Percentiles rank a stretch among this genome's conserved stretches.
Conservation (phyloP, 2,888 invertebrate species). For the Steinernema scapterisci region DNA sequence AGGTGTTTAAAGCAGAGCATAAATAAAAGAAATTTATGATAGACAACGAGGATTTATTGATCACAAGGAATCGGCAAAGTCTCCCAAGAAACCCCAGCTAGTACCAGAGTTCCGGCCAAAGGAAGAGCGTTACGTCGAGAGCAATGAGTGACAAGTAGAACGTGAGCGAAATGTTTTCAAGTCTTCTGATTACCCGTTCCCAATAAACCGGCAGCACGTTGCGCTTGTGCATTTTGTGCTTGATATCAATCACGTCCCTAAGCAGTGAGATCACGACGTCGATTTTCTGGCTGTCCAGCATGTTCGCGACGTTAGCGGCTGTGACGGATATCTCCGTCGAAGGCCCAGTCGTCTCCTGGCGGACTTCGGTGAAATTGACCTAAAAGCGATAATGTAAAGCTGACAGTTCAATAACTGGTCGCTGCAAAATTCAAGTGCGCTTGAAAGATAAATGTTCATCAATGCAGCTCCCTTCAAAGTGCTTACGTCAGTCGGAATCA, state of each 20-base stretch:
- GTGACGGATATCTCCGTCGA: constrained; percentile 16
- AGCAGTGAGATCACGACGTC: constrained; percentile 50
- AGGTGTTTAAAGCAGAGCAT: too few relatives aligned
- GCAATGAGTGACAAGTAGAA: constrained; percentile 60
- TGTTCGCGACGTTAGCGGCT: constrained; percentile 10
- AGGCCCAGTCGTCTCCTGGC: constrained; percentile 42
- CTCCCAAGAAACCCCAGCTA: constrained; percentile 30
- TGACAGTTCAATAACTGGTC: too few relatives aligned
- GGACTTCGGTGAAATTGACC: constrained; percentile 63
- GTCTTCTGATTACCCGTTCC: constrained; percentile 60
- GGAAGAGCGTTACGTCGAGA: constrained; percentile 58
- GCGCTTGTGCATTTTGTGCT: constrained; percentile 42
- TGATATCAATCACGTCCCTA: constrained; percentile 48
- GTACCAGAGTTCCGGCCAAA: constrained; percentile 65
- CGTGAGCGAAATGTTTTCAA: constrained; percentile 57
- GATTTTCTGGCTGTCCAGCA: constrained; percentile 47
- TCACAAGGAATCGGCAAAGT: constrained; percentile 15
- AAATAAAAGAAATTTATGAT: too few relatives aligned
- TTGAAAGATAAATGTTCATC: too few relatives aligned
- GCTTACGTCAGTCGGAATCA: constrained; percentile 62
- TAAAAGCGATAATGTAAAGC: too few relatives aligned
- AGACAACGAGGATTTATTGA: constrained; percentile 23
- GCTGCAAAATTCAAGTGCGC: background rate
- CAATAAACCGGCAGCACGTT: constrained; percentile 54
- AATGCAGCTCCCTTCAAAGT: too few relatives aligned